Percentiles rank a stretch among this genome's conserved stretches.
Conservation (phyloP, 2,113 vertebrate genomes). For the Myotis davidii region DNA sequence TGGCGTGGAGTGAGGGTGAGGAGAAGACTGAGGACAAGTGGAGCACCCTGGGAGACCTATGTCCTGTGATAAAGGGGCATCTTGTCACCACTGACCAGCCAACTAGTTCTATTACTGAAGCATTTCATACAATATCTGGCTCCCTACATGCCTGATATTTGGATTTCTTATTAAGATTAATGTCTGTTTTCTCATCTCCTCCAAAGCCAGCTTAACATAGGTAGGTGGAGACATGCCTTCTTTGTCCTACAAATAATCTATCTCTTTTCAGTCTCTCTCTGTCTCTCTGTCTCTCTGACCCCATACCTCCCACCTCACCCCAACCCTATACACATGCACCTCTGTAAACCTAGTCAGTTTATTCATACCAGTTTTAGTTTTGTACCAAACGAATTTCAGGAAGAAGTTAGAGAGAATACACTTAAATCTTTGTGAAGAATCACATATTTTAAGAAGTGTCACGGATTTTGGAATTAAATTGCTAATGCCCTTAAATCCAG, state of each 20-base stretch:
- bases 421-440: neutral
- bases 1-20: fast-evolving
- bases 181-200: neutral
- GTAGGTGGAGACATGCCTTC: neutral
- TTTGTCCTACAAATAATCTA: neutral
- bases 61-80: neutral
- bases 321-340: fast-evolving
- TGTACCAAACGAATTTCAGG: neutral
- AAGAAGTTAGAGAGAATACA: neutral
- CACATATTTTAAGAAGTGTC: neutral
- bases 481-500: neutral
- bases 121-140: neutral
- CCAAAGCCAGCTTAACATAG: neutral
- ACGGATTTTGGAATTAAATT: neutral
- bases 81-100: neutral
- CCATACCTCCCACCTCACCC: neutral
- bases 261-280: neutral
- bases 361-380: neutral
- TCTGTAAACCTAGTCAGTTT: neutral
- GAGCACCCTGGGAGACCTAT: neutral
- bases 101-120: neutral
- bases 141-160: neutral
- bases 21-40: neutral
- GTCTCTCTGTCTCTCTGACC: neutral
- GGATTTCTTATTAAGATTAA: neutral